A percentile compares a stretch with the other conserved stretches of the same genome.
Conservation (phyloP, 2,888 invertebrate genomes). For the Odontomyia ornata region DNA sequence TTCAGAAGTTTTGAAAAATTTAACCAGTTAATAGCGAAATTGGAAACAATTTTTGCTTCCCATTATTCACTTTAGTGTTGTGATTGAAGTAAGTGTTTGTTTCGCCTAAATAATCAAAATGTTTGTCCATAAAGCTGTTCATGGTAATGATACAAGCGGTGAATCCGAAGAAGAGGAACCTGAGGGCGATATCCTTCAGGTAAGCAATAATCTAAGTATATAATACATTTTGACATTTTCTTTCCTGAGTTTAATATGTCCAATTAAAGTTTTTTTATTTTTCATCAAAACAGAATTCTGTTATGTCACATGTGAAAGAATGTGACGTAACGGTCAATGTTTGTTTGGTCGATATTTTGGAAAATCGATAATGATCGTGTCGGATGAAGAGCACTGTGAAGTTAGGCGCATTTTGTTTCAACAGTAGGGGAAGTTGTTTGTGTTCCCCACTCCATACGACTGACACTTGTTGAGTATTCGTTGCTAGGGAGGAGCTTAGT, state of each 20-base stretch:
- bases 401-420: neutral
- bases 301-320: slow-evolving; percentile 1
- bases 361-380: slow-evolving; percentile 27
- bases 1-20: too few relatives aligned
- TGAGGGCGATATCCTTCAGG: slow-evolving; percentile 62
- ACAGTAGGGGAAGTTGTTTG: neutral
- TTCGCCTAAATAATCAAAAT: slow-evolving; percentile 57
- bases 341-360: slow-evolving; percentile 36
- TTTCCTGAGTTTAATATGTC: neutral
- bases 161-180: slow-evolving; percentile 70
- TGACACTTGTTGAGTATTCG: slow-evolving; percentile 18
- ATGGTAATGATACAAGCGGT: slow-evolving; percentile 66
- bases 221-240: neutral
- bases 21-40: too few relatives aligned
- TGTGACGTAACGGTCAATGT: neutral
- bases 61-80: too few relatives aligned
- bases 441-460: neutral
- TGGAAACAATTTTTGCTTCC: too few relatives aligned
- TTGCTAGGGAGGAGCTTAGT: neutral
- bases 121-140: slow-evolving; percentile 69
- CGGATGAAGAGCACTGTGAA: neutral
- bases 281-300: neutral
- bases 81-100: neutral
- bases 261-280: neutral
- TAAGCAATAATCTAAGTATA: slow-evolving; percentile 49